Percentiles rank a stretch among this genome's conserved stretches.
These are phyloP conservation scores for Syrrhaptes paradoxus DNA, from an alignment of 2,113 vertebrate genomes.

Conservation along the genomic window DNA sequence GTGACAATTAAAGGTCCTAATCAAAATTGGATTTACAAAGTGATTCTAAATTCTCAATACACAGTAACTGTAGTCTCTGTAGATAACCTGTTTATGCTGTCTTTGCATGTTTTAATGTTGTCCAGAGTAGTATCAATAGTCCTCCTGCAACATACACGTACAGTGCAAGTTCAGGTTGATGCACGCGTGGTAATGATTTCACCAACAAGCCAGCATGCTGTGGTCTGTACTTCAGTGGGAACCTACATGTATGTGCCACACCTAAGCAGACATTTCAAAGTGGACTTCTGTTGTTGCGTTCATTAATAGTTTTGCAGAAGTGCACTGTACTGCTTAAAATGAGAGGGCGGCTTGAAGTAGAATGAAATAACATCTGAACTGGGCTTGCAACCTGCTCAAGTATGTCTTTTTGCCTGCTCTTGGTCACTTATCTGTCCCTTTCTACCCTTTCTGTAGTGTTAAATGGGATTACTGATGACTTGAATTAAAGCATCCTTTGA, in stretches of 20 bases:
- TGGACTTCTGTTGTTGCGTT: neutral
- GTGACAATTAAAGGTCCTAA: neutral
- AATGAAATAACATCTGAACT: neutral
- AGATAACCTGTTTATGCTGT: neutral
- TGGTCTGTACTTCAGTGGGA: neutral
- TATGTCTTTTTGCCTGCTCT: neutral
- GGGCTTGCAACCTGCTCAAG: neutral
- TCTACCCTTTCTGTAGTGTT: neutral
- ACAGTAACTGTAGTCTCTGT: neutral
- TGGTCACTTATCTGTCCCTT: neutral
- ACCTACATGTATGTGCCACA: neutral
- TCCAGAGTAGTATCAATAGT: neutral
- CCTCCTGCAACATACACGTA: accelerated
- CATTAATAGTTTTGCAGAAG: neutral
- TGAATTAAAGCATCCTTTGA: neutral
- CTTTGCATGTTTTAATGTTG: neutral
- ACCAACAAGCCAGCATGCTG: neutral
- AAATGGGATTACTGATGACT: neutral
- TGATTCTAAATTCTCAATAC: neutral
- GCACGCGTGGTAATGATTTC: neutral
- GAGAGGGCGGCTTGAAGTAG: neutral
- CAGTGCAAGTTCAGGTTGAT: accelerated
- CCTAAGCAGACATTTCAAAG: neutral
- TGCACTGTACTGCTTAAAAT: neutral
- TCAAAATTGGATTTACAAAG: neutral